Conservation (phyloP, 2,888 invertebrate species). For the Creontiades dilutus region DNA sequence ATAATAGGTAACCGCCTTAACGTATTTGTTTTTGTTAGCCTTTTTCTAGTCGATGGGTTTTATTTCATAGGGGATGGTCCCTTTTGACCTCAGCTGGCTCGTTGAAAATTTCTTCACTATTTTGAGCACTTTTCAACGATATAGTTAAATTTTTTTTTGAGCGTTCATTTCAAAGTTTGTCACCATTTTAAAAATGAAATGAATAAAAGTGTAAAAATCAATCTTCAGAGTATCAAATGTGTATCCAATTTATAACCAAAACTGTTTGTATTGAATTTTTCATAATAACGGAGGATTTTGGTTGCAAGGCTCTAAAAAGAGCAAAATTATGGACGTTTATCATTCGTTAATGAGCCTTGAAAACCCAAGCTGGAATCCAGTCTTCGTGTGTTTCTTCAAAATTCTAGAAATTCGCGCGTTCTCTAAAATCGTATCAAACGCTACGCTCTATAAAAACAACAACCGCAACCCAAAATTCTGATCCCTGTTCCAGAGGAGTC, state of each 20-base stretch:
- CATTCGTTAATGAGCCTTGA: not conserved
- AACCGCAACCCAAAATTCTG: not conserved
- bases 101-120: conserved; percentile 48
- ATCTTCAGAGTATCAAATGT: not conserved
- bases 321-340: not conserved
- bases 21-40: not conserved
- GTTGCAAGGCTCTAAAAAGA: not conserved
- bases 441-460: conserved; percentile 11
- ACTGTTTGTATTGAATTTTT: not conserved
- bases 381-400: conserved; percentile 1
- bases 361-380: conserved; percentile 24
- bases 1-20: not conserved
- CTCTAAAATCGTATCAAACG: conserved; percentile 9
- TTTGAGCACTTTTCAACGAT: conserved; percentile 67
- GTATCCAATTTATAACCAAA: not conserved
- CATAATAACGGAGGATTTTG: not conserved
- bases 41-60: conserved; percentile 59
- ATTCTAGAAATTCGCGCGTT: not conserved
- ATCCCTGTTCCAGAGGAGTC: not conserved
- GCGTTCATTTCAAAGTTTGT: conserved; percentile 41
- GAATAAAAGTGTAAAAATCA: not conserved
- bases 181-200: not conserved
- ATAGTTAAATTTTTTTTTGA: conserved; percentile 60
- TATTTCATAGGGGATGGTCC: conserved; percentile 55
- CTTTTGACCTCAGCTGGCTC: conserved; percentile 64